These are phyloP conservation scores for Alviniconcha strummeri DNA, from an alignment of 2,888 invertebrate genomes.

Conservation along the genomic window DNA sequence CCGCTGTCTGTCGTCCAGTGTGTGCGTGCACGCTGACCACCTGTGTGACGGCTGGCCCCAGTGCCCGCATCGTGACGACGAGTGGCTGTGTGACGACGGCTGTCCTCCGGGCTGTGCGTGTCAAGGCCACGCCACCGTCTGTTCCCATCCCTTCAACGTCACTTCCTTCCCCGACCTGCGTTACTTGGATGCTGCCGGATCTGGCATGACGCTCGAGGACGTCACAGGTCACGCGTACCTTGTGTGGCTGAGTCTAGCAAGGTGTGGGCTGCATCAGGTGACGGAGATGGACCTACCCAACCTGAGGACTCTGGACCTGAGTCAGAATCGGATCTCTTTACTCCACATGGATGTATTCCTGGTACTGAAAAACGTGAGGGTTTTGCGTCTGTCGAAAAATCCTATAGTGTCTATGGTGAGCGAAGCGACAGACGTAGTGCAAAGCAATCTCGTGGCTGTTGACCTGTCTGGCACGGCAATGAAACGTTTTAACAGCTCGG, in stretches of 20 bases:
- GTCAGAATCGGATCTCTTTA: conserved; percentile 15
- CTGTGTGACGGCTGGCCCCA: conserved; percentile 38
- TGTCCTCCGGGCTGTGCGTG: conserved; percentile 32
- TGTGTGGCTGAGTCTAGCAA: conserved; percentile 25
- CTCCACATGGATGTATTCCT: conserved; percentile 17
- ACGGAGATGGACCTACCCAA: conserved; percentile 13
- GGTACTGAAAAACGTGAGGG: conserved; percentile 14
- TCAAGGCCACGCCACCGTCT: conserved; percentile 30
- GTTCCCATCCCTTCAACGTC: not conserved
- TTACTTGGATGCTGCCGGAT: conserved; percentile 15
- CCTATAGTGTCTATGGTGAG: not conserved
- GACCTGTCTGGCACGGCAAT: conserved; percentile 3
- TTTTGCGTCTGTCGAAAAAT: conserved; percentile 25
- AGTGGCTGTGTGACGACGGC: conserved; percentile 25
- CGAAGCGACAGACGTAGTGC: not conserved
- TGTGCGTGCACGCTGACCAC: conserved; percentile 36
- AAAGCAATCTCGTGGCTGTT: not conserved
- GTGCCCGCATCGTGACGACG: conserved; percentile 40
- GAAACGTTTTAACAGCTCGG: not conserved
- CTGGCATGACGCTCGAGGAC: not conserved
- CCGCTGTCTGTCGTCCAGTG: conserved; percentile 28
- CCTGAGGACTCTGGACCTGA: conserved; percentile 25
- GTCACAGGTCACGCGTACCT: not conserved
- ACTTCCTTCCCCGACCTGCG: not conserved
- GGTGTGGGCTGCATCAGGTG: not conserved